Evolutionary conservation across 1,140 invertebrate genomes (phyloP).

Genomic region (Mya arenaria): DNA sequence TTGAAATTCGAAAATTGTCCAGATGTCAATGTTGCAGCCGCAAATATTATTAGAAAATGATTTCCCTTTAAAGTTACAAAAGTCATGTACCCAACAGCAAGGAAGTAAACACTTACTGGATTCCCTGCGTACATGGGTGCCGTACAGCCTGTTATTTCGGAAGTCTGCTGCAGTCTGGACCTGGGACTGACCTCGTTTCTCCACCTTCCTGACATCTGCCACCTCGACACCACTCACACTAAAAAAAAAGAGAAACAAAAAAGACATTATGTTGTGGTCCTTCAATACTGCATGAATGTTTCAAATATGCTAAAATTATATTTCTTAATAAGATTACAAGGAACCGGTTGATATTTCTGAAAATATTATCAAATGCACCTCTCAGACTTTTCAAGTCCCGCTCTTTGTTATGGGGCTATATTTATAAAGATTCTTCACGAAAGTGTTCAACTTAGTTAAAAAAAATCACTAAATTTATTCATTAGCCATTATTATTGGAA

Average conservation of each 20-base stretch:
- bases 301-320: background rate
- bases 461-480: too few species aligned
- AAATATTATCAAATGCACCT: background rate
- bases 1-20: too few species aligned
- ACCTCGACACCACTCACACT: constrained; percentile 40
- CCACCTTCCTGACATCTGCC: background rate
- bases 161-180: constrained; percentile 26
- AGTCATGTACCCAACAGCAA: too few species aligned
- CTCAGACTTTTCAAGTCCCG: background rate
- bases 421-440: too few species aligned
- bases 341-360: background rate
- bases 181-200: constrained; percentile 9
- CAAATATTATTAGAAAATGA: too few species aligned
- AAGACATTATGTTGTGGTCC: background rate
- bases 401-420: too few species aligned
- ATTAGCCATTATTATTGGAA: too few species aligned
- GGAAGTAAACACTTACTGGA: constrained; percentile 47
- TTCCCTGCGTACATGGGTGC: constrained; percentile 10
- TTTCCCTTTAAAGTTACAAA: too few species aligned
- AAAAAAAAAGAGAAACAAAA: background rate
- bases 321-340: background rate
- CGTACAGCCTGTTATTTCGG: constrained; percentile 25
- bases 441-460: too few species aligned
- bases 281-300: background rate
- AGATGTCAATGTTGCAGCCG: too few species aligned